Base-by-base conservation (phyloP, 2,113 vertebrate genomes). In the Pteruthius melanotis region DNA sequence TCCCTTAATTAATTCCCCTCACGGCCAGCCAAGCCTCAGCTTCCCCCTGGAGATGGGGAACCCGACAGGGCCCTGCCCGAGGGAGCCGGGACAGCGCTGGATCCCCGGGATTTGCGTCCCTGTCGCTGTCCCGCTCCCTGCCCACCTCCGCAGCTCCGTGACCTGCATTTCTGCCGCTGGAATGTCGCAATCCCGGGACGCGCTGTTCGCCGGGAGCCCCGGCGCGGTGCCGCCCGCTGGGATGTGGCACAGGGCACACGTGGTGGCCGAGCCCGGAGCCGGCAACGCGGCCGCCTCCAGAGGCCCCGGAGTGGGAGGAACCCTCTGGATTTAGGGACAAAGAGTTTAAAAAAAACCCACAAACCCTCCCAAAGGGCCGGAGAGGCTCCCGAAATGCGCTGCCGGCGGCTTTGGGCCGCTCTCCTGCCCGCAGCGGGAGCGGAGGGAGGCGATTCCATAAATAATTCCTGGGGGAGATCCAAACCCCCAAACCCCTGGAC, bases 391-490 rank as follows among this genome's bases (percentile, higher is more conserved):
- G 3, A 6, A 19, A 33, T 4, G 37, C 13, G 22, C 83, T 49
- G 70, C 76, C 93, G 35, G 70, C 30, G 44, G 79, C 44, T 47
- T 11, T 1, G 61, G 74, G 77, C 60, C 24, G 49, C 60, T 11
- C 61, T 15, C 21, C 71, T 78, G 84, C 89, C 89, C 87, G 4
- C 87, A 86, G 0, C 22, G 7, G 49, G 53, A 71, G 33, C 87
- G 3, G 66, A 79, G 83, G 42, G 63, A 2, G 27, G 63, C 3
- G 39, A 61, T 87, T 44, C 90, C 79, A 23, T 19, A 92, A 94
- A 95, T 79, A 77, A 2, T 35, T 30, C 40, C 86, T 93, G 94
- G 89, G 83, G 63, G 6, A 37, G 53, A 65, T 76, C 89, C 94
- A 90, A 86, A 77, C 0, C 86, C 83, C 70, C 15, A 23, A 39